Evolutionary conservation across 1,140 invertebrate species (phyloP).

Genomic region (Apis florea): DNA sequence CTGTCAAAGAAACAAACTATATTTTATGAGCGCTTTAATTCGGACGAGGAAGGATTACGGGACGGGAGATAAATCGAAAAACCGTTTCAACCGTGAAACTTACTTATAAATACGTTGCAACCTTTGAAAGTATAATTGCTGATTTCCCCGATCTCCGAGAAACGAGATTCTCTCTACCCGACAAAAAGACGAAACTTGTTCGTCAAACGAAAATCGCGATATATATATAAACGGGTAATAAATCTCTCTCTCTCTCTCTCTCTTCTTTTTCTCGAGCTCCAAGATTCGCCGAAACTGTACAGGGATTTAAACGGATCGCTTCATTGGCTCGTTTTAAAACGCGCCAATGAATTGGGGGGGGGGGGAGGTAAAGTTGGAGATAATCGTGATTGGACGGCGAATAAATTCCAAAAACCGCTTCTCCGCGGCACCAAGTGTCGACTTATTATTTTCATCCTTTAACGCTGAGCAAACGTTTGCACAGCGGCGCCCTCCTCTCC

Average conservation of each 20-base stretch:
- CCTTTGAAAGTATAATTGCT: constrained; percentile 1
- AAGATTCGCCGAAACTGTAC: too few species aligned
- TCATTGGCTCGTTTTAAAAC: too few species aligned
- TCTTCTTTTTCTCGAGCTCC: too few species aligned
- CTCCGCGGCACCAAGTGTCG: constrained; percentile 39
- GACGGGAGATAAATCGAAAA: constrained; percentile 8
- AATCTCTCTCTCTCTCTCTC: too few species aligned
- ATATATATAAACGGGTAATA: too few species aligned
- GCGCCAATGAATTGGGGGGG: too few species aligned
- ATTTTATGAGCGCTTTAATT: constrained; percentile 28
- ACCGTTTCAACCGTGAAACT: background rate
- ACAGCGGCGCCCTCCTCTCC: too few species aligned
- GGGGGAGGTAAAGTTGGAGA: too few species aligned
- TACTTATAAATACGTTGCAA: background rate
- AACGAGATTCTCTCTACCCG: background rate
- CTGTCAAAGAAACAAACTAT: background rate
- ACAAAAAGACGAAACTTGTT: too few species aligned
- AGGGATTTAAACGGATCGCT: too few species aligned
- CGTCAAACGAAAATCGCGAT: too few species aligned
- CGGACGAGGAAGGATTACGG: background rate
- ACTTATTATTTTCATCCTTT: constrained; percentile 71
- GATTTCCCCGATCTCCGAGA: too few species aligned
- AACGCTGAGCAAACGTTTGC: constrained; percentile 68
- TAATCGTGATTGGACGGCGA: constrained; percentile 12
- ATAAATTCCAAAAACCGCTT: constrained; percentile 35